Evolutionary conservation across 2,888 invertebrate species (phyloP), one percentile per base, ranked within the genome.

Genomic region (Heliconius charithonia): DNA sequence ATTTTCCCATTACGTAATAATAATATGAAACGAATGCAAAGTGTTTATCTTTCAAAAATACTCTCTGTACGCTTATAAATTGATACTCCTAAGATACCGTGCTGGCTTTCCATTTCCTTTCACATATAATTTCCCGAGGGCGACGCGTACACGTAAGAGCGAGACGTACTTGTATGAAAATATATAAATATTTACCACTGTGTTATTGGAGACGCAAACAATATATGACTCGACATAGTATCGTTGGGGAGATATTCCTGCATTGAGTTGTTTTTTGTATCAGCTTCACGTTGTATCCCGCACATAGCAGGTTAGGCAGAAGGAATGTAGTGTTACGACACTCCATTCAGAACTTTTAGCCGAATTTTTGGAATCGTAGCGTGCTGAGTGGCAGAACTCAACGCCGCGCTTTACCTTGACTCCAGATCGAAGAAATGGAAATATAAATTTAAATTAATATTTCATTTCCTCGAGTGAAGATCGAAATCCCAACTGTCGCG

Each of bases 61-160:
- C 16, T 32, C 81, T 77, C 78, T 75, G n/a, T 67, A 62, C 79
- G 77, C 82, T 82, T 75, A 81, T 80, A 80, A 81, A 78, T 79
- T 78, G 81, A 75, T 63, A 80, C 79, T 75, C 59, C 29, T 51
- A 67, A 76, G 80, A 82, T 78, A 72, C 71, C 66, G 63, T 65
- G 79, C 83, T 82, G 82, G 83, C 85, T 84, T 86, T 84, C 81
- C 83, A 86, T 88, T 87, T 85, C 87, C 88, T 88, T 89, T 89
- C 87, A 87, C 87, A 85, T 89, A 87, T 89, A 89, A 92, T 91
- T 92, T 92, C 92, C 92, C 91, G 81, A 80, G 89, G 86, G 84
- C 83, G 77, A 75, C 87, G 84, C 85, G 72, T 69, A 70, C 78
- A 85, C 81, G 74, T 76, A 78, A 75, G 75, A 81, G 82, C 74